These are phyloP conservation scores for Rhamphomyia laevipes DNA, from an alignment of 2,888 invertebrate species.

Conservation along the genomic window DNA sequence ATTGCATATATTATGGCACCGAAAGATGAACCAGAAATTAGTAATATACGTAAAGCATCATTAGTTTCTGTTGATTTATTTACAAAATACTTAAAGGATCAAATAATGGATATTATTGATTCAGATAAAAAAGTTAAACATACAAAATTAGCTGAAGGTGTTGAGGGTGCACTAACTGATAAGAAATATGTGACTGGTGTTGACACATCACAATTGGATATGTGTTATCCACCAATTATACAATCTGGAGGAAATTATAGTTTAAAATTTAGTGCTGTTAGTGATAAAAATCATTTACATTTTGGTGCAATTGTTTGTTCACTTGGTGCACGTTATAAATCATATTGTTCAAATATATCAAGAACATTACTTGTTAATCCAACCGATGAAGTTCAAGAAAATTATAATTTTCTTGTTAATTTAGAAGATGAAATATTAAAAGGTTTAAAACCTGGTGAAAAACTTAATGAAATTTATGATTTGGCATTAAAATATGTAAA, in stretches of 20 bases:
- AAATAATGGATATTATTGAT: slow-evolving; percentile 98
- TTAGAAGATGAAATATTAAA: slow-evolving; percentile 86
- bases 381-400: slow-evolving; percentile 60
- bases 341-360: slow-evolving; percentile 96
- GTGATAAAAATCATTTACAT: slow-evolving; percentile 87
- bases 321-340: slow-evolving; percentile 89
- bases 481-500: slow-evolving; percentile 69
- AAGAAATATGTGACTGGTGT: slow-evolving; percentile 90
- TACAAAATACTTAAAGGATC: slow-evolving; percentile 90
- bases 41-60: slow-evolving; percentile 83
- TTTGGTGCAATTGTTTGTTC: slow-evolving; percentile 95
- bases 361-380: slow-evolving; percentile 95
- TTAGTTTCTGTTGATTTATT: slow-evolving; percentile 90
- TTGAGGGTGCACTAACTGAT: slow-evolving; percentile 85
- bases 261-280: slow-evolving; percentile 90
- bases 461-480: slow-evolving; percentile 80
- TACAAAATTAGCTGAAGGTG: slow-evolving; percentile 85
- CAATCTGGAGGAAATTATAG: slow-evolving; percentile 98
- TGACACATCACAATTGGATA: slow-evolving; percentile 81
- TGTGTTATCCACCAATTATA: slow-evolving; percentile 98
- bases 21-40: slow-evolving; percentile 88
- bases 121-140: slow-evolving; percentile 97
- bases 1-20: slow-evolving; percentile 82
- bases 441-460: slow-evolving; percentile 66
- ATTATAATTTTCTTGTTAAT: slow-evolving; percentile 83